Base-by-base conservation (phyloP, 2,797 vertebrate species). In the Lacerta agilis region DNA sequence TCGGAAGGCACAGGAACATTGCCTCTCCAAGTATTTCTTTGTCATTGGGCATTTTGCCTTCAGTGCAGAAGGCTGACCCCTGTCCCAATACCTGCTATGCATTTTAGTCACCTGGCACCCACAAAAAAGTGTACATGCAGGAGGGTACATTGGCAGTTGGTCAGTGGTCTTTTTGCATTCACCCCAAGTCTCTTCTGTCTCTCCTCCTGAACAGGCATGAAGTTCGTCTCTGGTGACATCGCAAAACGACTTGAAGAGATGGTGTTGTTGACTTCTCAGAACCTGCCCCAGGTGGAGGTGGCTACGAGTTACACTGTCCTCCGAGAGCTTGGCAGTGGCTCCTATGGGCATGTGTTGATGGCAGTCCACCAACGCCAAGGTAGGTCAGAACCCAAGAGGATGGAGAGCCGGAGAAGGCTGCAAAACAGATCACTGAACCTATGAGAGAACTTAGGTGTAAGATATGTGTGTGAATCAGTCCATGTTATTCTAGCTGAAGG, bases 341-440 rank as follows among this genome's bases (percentile, higher is more conserved):
- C 98, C 9, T 99, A 98, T 0, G 98, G 98, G 81, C 97, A 97
- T 58, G 98, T 98, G 89, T 97, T 99, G 96, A 95, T 98, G 67
- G 98, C 97, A 3, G 96, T 98, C 66, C 98, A 98, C 95, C 97
- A 94, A 87, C 96, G 94, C 89, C 97, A 96, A 97, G 98, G 98
- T 99, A 33, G 93, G 98, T 96, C 18, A 27, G 4, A 43, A 64
- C 11, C 25, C n/a, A 4, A 5, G 23, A 0, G 9, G 27, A 38
- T 11, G 3, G 75, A 67, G 15, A 5, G 29, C 41, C 20, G 27
- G 25, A 13, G 18, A 66, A 76, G 43, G 7, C 23, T 61, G 36
- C 17, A 43, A 75, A 66, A 64, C 11, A 67, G 76, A 41, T 27
- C 49, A 41, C 41, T 33, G 45, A 83, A 77, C 9, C 3, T 5